Evolutionary conservation across 2,888 invertebrate genomes (phyloP).

Genomic region (Ceraclea dissimilis): DNA sequence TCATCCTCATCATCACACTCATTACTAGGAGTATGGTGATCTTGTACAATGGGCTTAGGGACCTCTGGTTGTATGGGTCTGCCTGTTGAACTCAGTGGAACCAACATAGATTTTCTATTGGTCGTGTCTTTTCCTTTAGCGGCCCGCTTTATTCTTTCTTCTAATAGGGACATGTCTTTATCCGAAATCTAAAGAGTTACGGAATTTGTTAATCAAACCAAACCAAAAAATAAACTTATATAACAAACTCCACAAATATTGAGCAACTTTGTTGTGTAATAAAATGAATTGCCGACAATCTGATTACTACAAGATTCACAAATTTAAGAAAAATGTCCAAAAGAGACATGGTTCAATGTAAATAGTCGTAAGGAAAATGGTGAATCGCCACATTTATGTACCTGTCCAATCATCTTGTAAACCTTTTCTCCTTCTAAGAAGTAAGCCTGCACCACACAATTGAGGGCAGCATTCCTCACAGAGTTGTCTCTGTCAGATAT

Average conservation of each 20-base stretch:
- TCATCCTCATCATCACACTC: conserved; percentile 34
- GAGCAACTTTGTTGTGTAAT: no score
- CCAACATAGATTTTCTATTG: conserved; percentile 42
- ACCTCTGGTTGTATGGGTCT: conserved; percentile 32
- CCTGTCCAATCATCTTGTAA: conserved; percentile 85
- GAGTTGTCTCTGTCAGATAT: conserved; percentile 95
- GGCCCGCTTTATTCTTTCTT: conserved; percentile 92
- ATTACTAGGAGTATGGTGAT: background rate
- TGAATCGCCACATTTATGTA: no score
- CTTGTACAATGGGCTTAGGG: background rate
- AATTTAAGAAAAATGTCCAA: no score
- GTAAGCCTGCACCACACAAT: conserved; percentile 86
- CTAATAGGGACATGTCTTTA: conserved; percentile 88
- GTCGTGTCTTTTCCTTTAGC: conserved; percentile 56
- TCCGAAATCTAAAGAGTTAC: conserved; percentile 77
- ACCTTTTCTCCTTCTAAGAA: conserved; percentile 85
- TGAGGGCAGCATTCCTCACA: conserved; percentile 92
- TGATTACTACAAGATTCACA: no score
- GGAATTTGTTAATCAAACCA: no score
- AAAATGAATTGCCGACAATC: no score
- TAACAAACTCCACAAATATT: no score
- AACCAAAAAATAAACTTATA: background rate
- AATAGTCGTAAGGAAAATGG: no score
- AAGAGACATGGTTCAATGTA: no score
- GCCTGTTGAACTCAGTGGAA: conserved; percentile 41